phyloP scores from a whole-genome alignment of 2,113 vertebrate genomes.

The Tetrax tetrax region DNA sequence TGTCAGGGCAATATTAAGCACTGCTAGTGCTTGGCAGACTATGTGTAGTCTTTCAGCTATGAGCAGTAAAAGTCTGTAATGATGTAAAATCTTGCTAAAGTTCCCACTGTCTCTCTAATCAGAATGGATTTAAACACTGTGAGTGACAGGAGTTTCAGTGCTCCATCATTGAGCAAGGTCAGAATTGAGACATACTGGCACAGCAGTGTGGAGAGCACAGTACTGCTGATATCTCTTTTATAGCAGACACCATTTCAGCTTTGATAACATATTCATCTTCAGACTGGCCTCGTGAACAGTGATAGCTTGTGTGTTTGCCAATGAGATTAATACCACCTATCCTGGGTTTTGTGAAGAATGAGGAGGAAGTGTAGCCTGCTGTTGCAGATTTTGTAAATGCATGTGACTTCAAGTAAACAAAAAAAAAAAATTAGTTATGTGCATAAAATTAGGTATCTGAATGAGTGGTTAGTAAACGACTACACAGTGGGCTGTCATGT shows the following conservation, averaged over 20 bases:
- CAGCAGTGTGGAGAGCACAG: not conserved
- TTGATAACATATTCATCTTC: not conserved
- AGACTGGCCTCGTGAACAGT: not conserved
- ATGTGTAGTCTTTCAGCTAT: not conserved
- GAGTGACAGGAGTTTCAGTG: not conserved
- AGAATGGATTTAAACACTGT: not conserved
- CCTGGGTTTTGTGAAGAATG: not conserved
- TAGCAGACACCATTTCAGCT: not conserved
- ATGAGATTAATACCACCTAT: not conserved
- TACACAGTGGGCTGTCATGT: not conserved
- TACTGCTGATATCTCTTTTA: not conserved
- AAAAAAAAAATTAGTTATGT: not conserved
- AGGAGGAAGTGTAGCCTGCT: not conserved
- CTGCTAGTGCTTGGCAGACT: not conserved
- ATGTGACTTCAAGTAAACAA: not conserved
- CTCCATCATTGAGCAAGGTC: not conserved
- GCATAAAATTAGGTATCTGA: not conserved
- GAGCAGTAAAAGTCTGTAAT: not conserved
- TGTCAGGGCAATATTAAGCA: not conserved
- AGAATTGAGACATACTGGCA: not conserved
- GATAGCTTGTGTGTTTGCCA: not conserved
- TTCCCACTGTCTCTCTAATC: not conserved
- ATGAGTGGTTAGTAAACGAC: not conserved
- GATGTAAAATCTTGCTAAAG: not conserved
- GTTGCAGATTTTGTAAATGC: not conserved